phyloP scores from a whole-genome alignment of 2,113 vertebrate species.

The Sapayoa aenigma region DNA sequence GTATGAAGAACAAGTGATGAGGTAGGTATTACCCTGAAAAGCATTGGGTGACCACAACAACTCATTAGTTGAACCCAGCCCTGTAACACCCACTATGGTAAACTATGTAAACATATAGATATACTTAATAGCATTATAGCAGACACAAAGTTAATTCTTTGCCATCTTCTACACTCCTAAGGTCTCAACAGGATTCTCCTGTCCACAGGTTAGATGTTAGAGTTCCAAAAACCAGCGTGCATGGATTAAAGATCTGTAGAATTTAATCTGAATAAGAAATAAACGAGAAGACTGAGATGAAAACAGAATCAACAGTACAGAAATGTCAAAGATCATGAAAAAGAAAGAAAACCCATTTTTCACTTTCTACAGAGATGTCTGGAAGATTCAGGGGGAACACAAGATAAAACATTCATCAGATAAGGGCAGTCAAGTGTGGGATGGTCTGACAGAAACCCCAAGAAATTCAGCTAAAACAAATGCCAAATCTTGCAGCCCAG shows the following conservation, averaged over 20 bases:
- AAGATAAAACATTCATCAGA: neutral
- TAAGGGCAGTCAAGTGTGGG: neutral
- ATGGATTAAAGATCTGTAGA: neutral
- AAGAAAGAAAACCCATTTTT: neutral
- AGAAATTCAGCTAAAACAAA: neutral
- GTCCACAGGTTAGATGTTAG: neutral
- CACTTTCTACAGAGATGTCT: neutral
- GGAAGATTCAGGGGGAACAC: neutral
- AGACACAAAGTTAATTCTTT: neutral
- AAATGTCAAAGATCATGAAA: neutral
- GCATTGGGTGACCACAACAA: neutral
- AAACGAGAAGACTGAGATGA: neutral
- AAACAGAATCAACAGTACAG: neutral
- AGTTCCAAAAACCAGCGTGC: neutral
- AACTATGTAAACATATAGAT: neutral
- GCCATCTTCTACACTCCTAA: neutral
- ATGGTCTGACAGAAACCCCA: neutral
- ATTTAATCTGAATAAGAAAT: neutral
- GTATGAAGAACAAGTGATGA: neutral
- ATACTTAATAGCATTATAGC: neutral
- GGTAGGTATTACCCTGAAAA: neutral
- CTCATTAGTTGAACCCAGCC: neutral
- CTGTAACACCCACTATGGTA: neutral
- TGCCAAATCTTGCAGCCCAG: neutral
- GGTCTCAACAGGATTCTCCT: neutral